A percentile compares a stretch with the other conserved stretches of the same genome.
Evolutionary conservation across 2,888 invertebrate genomes (phyloP).

Genomic region (Clanis bilineata): DNA sequence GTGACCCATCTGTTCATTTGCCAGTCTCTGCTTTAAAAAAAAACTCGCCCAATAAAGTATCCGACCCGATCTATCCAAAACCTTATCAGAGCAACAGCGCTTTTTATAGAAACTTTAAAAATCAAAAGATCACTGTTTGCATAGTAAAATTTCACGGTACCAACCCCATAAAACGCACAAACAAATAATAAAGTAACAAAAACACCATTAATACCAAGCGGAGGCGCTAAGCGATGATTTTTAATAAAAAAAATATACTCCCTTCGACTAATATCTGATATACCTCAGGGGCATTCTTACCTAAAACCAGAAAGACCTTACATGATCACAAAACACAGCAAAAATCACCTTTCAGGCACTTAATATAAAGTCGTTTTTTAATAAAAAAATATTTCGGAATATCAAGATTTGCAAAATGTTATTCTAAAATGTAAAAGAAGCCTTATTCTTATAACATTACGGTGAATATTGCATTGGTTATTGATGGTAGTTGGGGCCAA

Average conservation of each 20-base stretch:
- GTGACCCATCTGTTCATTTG: too few species aligned
- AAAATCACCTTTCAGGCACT: neutral
- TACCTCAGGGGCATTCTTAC: constrained; percentile 46
- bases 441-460: neutral
- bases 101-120: neutral
- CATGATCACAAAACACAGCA: neutral
- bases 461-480: neutral
- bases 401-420: neutral
- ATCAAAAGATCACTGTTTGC: neutral
- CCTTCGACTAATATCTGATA: constrained; percentile 66
- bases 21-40: too few species aligned
- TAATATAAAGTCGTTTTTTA: constrained; percentile 23
- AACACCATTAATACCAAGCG: constrained; percentile 42
- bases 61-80: too few species aligned
- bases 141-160: neutral
- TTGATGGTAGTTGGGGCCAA: neutral
- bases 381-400: constrained; percentile 29
- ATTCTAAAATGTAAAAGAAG: neutral
- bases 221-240: constrained; percentile 68
- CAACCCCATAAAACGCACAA: constrained; percentile 28
- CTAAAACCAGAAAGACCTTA: constrained; percentile 24
- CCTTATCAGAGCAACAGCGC: too few species aligned
- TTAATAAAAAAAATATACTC: constrained; percentile 66
- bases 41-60: too few species aligned
- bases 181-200: constrained; percentile 53